Percentiles rank a stretch among this genome's conserved stretches.
Conservation (phyloP, 2,113 vertebrate genomes). For the Anolis carolinensis region DNA sequence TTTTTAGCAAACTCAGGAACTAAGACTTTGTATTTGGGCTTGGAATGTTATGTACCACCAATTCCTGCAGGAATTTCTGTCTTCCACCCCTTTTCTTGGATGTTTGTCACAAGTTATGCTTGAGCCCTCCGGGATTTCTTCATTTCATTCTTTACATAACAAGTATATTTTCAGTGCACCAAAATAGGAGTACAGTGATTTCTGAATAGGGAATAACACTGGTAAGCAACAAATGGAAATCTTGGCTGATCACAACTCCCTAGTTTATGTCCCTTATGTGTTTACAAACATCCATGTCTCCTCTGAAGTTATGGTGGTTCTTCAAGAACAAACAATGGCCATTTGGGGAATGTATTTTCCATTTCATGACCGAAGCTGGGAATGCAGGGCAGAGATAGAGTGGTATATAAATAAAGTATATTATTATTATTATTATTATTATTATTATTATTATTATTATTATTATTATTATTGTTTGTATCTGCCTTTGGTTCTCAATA, state of each 20-base stretch:
- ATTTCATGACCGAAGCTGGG: not conserved
- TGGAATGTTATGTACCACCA: not conserved
- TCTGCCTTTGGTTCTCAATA: not conserved
- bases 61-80: not conserved
- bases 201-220: not conserved
- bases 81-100: not conserved
- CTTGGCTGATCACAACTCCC: not conserved
- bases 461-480: too few species aligned
- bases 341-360: not conserved
- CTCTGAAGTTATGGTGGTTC: not conserved
- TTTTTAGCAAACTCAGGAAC: not conserved
- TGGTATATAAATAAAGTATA: too few species aligned
- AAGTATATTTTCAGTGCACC: not conserved
- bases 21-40: not conserved
- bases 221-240: not conserved
- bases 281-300: not conserved
- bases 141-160: not conserved
- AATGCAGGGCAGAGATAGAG: not conserved
- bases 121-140: not conserved
- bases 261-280: not conserved
- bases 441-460: too few species aligned
- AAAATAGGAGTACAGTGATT: not conserved
- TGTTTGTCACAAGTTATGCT: not conserved
- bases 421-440: too few species aligned
- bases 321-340: not conserved